phyloP scores from a whole-genome alignment of 2,113 vertebrate species.

The Ammodramus savannarum region DNA sequence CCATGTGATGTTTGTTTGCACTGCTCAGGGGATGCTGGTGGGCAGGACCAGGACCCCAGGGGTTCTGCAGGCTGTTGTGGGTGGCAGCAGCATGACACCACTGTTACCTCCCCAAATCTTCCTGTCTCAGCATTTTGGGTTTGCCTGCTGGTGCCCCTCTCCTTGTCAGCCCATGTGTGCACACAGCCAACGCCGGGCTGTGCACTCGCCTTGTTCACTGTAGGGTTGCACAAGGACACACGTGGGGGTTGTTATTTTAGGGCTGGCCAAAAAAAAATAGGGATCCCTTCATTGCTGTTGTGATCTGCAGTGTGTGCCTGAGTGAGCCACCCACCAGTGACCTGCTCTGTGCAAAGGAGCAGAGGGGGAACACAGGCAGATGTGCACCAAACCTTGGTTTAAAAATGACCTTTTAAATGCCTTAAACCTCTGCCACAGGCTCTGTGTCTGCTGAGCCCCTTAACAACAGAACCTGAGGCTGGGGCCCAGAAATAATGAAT shows the following conservation, averaged over 20 bases:
- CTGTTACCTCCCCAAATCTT: background rate
- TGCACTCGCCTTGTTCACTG: background rate
- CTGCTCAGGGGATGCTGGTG: rapidly evolving
- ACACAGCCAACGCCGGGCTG: rapidly evolving
- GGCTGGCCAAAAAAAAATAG: background rate
- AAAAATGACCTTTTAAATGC: background rate
- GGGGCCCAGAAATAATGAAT: background rate
- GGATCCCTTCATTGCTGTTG: background rate
- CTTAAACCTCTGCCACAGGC: background rate
- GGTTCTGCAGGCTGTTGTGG: background rate
- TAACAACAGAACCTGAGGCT: rapidly evolving
- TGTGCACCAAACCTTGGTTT: background rate
- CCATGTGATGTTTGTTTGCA: rapidly evolving
- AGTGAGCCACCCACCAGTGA: background rate
- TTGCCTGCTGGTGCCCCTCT: background rate
- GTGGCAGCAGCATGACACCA: background rate
- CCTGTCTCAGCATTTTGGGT: background rate
- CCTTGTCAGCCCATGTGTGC: background rate
- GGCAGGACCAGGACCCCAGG: background rate
- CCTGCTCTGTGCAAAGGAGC: background rate
- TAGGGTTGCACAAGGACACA: background rate
- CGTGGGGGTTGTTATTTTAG: background rate
- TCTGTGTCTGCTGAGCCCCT: background rate
- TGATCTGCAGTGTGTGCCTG: background rate
- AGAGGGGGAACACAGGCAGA: rapidly evolving